Evolutionary conservation across 2,888 invertebrate genomes (phyloP).

Genomic region (Cancer borealis): DNA sequence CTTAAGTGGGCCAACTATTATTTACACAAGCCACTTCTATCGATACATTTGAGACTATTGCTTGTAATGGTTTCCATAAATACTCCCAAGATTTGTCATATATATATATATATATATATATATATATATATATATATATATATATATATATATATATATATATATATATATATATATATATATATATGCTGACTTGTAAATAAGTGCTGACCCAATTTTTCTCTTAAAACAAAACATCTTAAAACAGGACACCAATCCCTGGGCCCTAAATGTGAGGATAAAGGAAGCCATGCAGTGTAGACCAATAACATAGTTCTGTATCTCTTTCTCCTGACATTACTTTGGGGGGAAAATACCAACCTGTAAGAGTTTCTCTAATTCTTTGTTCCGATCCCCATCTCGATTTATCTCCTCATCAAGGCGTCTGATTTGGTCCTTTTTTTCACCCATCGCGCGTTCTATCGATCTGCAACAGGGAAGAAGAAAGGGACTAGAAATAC

Average conservation of each 20-base stretch:
- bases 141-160: too few relatives aligned
- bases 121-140: too few relatives aligned
- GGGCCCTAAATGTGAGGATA: slow-evolving; percentile 38
- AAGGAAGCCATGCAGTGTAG: slow-evolving; percentile 54
- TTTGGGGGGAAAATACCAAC: slow-evolving; percentile 75
- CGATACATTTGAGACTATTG: not conserved
- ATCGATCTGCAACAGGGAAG: slow-evolving; percentile 77
- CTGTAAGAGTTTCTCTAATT: slow-evolving; percentile 76
- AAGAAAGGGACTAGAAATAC: slow-evolving; percentile 77
- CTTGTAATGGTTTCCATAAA: not conserved
- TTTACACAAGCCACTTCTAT: not conserved
- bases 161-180: too few relatives aligned
- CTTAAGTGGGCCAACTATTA: slow-evolving; percentile 28
- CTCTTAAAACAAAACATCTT: not conserved
- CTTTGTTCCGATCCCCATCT: slow-evolving; percentile 75
- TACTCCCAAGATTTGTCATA: not conserved
- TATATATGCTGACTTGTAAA: not conserved
- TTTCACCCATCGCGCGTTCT: slow-evolving; percentile 77
- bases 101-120: too few relatives aligned
- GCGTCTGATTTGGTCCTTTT: slow-evolving; percentile 77
- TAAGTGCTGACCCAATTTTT: slow-evolving; percentile 21
- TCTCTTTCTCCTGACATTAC: slow-evolving; percentile 68
- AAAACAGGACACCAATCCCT: slow-evolving; percentile 48
- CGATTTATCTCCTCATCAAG: slow-evolving; percentile 77
- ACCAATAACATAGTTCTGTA: slow-evolving; percentile 53